These are phyloP conservation scores for Apaloderma vittatum DNA, from an alignment of 2,113 vertebrate species.

Conservation along the genomic window DNA sequence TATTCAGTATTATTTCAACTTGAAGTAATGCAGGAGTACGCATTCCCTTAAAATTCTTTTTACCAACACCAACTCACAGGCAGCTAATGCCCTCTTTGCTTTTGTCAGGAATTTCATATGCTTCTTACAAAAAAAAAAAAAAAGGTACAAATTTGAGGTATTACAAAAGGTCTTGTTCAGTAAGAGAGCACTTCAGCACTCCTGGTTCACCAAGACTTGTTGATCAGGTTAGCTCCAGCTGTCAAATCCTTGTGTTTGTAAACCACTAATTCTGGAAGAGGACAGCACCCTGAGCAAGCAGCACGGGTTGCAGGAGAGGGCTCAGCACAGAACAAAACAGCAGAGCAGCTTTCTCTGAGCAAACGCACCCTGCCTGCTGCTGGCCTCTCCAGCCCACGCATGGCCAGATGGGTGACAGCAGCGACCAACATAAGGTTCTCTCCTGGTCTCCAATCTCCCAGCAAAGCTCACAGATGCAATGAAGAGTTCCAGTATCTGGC, in stretches of 20 bases:
- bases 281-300: background rate
- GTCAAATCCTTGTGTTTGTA: rapidly evolving
- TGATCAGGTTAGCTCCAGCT: background rate
- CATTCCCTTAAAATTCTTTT: background rate
- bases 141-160: background rate
- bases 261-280: background rate
- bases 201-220: background rate
- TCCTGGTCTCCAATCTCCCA: rapidly evolving
- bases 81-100: background rate
- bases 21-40: background rate
- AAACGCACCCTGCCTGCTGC: rapidly evolving
- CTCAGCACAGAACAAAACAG: background rate
- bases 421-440: rapidly evolving
- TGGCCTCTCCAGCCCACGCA: background rate
- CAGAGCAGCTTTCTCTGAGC: rapidly evolving
- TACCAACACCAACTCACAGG: background rate
- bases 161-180: background rate
- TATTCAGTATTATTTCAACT: background rate
- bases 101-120: background rate
- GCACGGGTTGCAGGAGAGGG: rapidly evolving
- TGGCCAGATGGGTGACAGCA: background rate
- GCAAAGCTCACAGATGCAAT: rapidly evolving
- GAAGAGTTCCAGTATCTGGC: background rate
- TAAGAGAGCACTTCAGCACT: background rate
- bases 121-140: background rate